Evolutionary conservation across 35 echinoderm and acorn worm species (phyloP), one percentile per base, ranked within the genome.

Genomic region (Heliocidaris tuberculata): DNA sequence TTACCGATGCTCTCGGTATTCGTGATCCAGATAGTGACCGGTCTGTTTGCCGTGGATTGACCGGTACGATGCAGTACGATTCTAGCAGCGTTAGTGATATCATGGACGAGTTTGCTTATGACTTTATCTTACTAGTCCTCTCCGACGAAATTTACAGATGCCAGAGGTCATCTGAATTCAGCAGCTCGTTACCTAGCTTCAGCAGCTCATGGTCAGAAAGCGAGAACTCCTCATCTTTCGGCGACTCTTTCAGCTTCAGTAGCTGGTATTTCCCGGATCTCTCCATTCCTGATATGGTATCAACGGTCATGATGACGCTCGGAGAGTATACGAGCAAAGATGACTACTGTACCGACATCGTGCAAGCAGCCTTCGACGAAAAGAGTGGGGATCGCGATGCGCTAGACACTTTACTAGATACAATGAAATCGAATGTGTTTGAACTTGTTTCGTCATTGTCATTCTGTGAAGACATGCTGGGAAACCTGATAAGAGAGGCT

Each of bases 51-150:
- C 87, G 87, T 48, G 87, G 87, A 16, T 16, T 89, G 47, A 89
- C 87, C 87, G 87, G 87, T 24, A 89, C 87, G 12, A 89, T 89
- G 87, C 87, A 89, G 87, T 89, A 89, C 16, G 87, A 89, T 89
- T 89, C 87, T 4, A 89, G 87, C 19, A 47, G 31, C 19, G 87
- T 89, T 32, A 89, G 87, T 27, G 87, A 89, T n/a, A 89, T 89
- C 7, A 47, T 89, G 31, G 87, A 89, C 32, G 47, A 48, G 32
- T 89, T 17, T 42, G 87, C 87, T 89, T 48, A 89, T 3, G 87
- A 32, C 16, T 17, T 89, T 42, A 48, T 48, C 31, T 17, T 48
- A 89, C 12, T 89, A 19, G 31, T 89, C 31, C 31, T 89, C 47
- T 89, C 87, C 87, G 87, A 89, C 16, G 87, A 48, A 17, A 19